Conservation (phyloP, 2,888 invertebrate species). For the Volucella bombylans region DNA sequence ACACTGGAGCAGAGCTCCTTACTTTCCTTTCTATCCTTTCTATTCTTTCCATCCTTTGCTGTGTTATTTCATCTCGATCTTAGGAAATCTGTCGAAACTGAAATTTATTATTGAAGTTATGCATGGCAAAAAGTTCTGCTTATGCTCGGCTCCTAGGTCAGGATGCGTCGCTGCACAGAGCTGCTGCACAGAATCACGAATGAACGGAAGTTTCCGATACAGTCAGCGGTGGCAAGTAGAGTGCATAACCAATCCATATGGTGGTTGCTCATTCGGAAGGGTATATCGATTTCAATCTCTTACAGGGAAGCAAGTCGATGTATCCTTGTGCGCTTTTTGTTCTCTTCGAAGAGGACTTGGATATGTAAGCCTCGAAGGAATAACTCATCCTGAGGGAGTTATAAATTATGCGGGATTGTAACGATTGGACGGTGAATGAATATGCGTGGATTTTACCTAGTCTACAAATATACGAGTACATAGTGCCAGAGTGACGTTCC, state of each 20-base stretch:
- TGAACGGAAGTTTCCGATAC: constrained; percentile 47
- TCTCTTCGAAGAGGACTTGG: background rate
- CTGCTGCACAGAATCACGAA: constrained; percentile 48
- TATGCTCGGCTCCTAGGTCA: constrained; percentile 8
- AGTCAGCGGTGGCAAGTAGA: constrained; percentile 11
- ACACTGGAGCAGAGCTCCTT: background rate
- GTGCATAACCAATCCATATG: constrained; percentile 30
- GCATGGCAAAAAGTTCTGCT: constrained; percentile 34
- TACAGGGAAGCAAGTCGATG: constrained; percentile 20
- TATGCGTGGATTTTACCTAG: constrained; percentile 9
- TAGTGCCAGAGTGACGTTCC: constrained; percentile 25
- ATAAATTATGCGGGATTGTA: constrained; percentile 43
- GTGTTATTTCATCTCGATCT: constrained; percentile 48
- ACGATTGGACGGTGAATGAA: constrained; percentile 23
- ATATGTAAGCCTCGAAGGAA: background rate
- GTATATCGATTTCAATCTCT: constrained; percentile 61
- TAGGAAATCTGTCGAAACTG: constrained; percentile 69
- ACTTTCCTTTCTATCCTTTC: no score
- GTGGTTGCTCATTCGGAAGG: background rate
- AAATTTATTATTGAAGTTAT: constrained; percentile 71
- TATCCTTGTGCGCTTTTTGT: constrained; percentile 38
- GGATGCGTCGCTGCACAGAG: constrained; percentile 8
- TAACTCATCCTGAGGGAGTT: constrained; percentile 25
- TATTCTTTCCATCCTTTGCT: background rate
- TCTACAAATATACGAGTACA: background rate